Evolutionary conservation across 2,797 vertebrate genomes (phyloP), one percentile per base, ranked within the genome.

Genomic region (Melanotaenia boesemani): DNA sequence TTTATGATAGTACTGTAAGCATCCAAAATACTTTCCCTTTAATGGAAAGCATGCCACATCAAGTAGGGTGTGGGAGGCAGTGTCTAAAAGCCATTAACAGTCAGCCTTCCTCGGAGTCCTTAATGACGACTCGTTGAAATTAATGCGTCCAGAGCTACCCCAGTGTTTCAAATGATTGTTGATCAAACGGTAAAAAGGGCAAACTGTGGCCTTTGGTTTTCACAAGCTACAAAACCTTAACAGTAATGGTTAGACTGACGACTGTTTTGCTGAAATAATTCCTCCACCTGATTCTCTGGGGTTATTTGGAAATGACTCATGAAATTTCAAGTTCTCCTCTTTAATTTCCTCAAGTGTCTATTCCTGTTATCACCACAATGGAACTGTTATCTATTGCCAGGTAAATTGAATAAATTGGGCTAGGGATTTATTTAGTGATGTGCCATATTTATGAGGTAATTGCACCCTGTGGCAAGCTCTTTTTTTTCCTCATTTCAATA

Each of bases 321-420:
- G 79, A 79, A 77, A 79, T 84, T 74, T 85, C 24, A 66, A 76
- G 71, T 81, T 79, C 60, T 82, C 60, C 59, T 41, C 82, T 89
- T 88, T 81, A 86, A 84, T 90, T 89, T 88, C 77, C 83, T 85
- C 77, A 70, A 84, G 79, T 85, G 77, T 65, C 58, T 84, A 37
- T 65, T 84, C 71, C 72, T 77, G 86, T 92, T 92, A 90, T 88
- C 77, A 59, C 70, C 56, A 62, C 84, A 93, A 92, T 92, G 74
- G 91, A 90, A 88, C 79, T 81, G 44, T 90, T 91, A 92, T 91
- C 89, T 86, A 85, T 88, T 87, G 82, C 89, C 75, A 48, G 72
- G 76, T 77, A 84, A 93, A 94, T 92, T 88, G 82, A 88, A 91
- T 89, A 80, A 91, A 93, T 90, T 86, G 85, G 78, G 88, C 78